Conservation (phyloP, 2,113 vertebrate genomes). For the Halichoerus grypus region DNA sequence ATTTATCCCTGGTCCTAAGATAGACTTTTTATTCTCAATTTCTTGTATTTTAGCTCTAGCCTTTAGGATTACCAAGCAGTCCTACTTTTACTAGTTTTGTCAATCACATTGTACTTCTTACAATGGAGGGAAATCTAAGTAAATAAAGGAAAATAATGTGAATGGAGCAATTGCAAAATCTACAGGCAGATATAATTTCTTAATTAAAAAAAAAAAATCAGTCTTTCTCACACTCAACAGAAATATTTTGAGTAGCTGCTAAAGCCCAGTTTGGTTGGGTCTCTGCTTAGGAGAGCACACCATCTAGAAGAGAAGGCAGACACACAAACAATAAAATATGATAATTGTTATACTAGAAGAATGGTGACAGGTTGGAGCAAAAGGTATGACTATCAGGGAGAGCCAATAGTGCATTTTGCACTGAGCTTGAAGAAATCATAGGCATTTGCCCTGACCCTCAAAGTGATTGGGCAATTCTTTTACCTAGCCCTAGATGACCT, state of each 20-base stretch:
- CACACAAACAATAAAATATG: background rate
- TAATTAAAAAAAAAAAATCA: background rate
- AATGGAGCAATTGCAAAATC: background rate
- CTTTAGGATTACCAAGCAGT: background rate
- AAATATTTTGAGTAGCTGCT: background rate
- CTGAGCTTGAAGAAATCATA: background rate
- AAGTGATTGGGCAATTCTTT: background rate
- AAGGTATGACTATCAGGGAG: background rate
- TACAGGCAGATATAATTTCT: background rate
- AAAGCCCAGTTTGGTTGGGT: background rate
- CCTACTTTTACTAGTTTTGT: background rate
- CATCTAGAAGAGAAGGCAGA: background rate
- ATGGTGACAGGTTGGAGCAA: slow-evolving; percentile 23
- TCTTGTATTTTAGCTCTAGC: background rate
- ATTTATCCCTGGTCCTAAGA: background rate
- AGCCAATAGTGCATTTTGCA: background rate
- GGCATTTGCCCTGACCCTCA: background rate
- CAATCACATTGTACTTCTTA: background rate
- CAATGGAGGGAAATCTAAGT: background rate
- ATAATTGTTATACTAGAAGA: background rate
- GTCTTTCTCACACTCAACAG: background rate
- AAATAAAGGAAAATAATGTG: slow-evolving; percentile 16
- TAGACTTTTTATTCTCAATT: background rate
- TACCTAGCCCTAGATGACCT: background rate
- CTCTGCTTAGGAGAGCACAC: background rate